Conservation (phyloP, 2,888 invertebrate species). For the Drosophila differens region DNA sequence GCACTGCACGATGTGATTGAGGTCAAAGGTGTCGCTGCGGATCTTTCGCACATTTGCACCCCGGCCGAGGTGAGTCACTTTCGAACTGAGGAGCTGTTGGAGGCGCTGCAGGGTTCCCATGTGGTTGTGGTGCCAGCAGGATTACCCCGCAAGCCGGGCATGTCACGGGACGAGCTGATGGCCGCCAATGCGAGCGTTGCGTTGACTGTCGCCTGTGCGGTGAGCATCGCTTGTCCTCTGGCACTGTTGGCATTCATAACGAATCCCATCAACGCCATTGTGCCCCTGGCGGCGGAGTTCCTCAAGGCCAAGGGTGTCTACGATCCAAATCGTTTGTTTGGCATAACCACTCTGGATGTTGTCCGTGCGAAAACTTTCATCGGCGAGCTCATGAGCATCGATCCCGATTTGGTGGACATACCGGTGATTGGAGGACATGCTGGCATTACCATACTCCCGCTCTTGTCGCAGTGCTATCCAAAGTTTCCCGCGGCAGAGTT, state of each 20-base stretch:
- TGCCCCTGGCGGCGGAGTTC: slow-evolving; percentile 97
- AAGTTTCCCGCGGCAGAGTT: slow-evolving; percentile 91
- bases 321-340: slow-evolving; percentile 95
- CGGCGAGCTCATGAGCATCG: slow-evolving; percentile 93
- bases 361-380: slow-evolving; percentile 97
- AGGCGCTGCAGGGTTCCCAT: slow-evolving; percentile 91
- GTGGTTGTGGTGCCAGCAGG: slow-evolving; percentile 98
- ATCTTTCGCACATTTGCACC: slow-evolving; percentile 97
- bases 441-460: slow-evolving; percentile 97
- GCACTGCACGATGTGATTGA: slow-evolving; percentile 95
- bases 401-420: slow-evolving; percentile 92
- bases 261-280: slow-evolving; percentile 98
- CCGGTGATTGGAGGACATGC: slow-evolving; percentile 99
- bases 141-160: slow-evolving; percentile 97
- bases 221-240: slow-evolving; percentile 93
- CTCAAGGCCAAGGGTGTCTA: slow-evolving; percentile 90
- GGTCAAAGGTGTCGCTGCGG: slow-evolving; percentile 96
- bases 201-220: slow-evolving; percentile 90
- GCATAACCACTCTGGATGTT: slow-evolving; percentile 97
- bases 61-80: slow-evolving; percentile 89
- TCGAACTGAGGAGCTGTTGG: slow-evolving; percentile 90
- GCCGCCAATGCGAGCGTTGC: slow-evolving; percentile 98
- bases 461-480: slow-evolving; percentile 95
- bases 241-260: slow-evolving; percentile 97
- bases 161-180: slow-evolving; percentile 97